Base-by-base conservation (phyloP, 2,797 vertebrate genomes). In the Apodemus agrarius region DNA sequence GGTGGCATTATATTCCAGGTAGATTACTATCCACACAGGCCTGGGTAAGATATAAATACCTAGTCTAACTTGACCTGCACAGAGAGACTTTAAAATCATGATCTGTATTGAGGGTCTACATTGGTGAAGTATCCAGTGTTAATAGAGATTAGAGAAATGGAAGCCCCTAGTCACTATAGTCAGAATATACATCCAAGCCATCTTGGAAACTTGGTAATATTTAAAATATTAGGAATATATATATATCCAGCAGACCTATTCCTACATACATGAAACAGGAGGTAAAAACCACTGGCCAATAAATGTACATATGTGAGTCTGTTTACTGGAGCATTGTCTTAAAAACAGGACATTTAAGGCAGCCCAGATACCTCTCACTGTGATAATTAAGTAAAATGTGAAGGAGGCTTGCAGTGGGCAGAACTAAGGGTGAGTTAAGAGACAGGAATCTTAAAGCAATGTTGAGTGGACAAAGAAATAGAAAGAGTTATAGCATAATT, bases 391-490 rank as follows among this genome's bases (percentile, higher is more conserved):
- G n/a, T 49, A 79, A 95, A 91, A 76, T 34, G 61, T n/a, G 22
- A 84, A 57, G 26, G 29, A 54, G 8, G 34, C 26, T 63, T 88
- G 22, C 29, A 96, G 52, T 19, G 26, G 24, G 49, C 72, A 95
- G 9, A 95, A 88, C 31, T 65, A 69, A 43, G 76, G 46, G 3
- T 76, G n/a, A 61, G 76, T 5, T 63, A 3, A 82, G 63, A 96
- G 91, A 79, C 34, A 69, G 37, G 17, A 87, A 82, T 72, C 85
- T 82, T 81, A 61, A 84, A 96, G 76, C 13, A 61, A 6, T 61
- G 34, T 24, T 75, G 74, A 86, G 29, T 37, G 26, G 80, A 84
- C 90, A 97, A 93, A 29, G n/a, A 91, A 79, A 78, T 31, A 92
- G 17, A 93, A 57, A 90, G 17, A 76, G 72, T 52, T 67, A 89